phyloP scores from a whole-genome alignment of 2,113 vertebrate species.

The Pycnonotus jocosus region DNA sequence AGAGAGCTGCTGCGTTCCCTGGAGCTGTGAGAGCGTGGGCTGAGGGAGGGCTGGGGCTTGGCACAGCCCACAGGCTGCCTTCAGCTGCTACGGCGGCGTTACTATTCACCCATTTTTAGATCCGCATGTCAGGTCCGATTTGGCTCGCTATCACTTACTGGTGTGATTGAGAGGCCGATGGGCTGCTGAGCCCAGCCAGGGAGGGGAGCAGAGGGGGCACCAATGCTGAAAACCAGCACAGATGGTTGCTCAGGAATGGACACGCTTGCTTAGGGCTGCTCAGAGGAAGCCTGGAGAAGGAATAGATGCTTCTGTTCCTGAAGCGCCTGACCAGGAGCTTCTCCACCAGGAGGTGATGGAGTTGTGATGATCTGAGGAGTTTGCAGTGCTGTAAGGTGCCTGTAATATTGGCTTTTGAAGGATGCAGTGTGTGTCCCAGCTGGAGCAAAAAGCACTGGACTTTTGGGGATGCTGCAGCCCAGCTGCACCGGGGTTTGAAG shows the following conservation, averaged over 20 bases:
- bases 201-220: not conserved
- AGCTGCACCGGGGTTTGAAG: not conserved
- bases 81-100: conserved; percentile 44
- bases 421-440: not conserved
- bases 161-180: not conserved
- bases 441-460: not conserved
- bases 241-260: not conserved
- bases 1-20: not conserved
- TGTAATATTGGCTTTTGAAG: not conserved
- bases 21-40: conserved; percentile 25
- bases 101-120: conserved; percentile 37
- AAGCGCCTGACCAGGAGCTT: not conserved
- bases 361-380: not conserved
- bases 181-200: not conserved
- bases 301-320: not conserved
- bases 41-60: conserved; percentile 12
- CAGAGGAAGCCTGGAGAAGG: not conserved
- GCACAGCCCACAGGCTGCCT: conserved; percentile 30
- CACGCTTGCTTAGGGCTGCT: not conserved
- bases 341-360: not conserved
- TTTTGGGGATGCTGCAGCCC: not conserved
- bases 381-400: not conserved
- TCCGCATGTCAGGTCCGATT: not conserved
- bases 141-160: not conserved
- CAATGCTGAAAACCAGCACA: not conserved